phyloP scores from a whole-genome alignment of 2,797 vertebrate species.

The Choloepus didactylus region DNA sequence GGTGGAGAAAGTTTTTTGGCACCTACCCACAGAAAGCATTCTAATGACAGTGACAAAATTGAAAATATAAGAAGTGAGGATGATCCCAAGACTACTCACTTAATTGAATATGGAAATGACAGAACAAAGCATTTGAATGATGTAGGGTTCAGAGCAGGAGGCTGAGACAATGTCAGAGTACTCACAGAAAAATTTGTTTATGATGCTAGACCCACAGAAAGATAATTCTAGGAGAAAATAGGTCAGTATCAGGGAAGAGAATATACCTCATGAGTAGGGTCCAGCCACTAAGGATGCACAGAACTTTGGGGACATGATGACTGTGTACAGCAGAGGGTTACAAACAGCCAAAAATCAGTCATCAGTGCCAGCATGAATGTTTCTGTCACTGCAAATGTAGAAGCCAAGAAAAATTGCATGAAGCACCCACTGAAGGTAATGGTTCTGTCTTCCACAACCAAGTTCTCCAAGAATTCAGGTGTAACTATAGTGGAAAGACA shows the following conservation, averaged over 20 bases:
- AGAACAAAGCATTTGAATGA: background rate
- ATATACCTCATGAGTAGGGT: background rate
- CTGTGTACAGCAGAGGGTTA: background rate
- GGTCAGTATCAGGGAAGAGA: background rate
- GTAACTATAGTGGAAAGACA: background rate
- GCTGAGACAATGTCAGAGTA: background rate
- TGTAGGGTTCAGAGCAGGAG: background rate
- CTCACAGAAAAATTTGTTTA: slow-evolving; percentile 27
- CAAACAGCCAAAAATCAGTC: background rate
- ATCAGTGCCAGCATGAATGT: background rate
- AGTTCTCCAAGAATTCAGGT: slow-evolving; percentile 7
- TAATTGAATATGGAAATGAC: background rate
- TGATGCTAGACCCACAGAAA: slow-evolving; percentile 15
- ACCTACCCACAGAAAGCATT: background rate
- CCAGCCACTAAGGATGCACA: background rate
- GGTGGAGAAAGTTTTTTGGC: slow-evolving; percentile 54
- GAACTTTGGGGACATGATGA: background rate
- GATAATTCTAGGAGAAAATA: slow-evolving; percentile 4
- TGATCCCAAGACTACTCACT: background rate
- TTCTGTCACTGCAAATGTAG: background rate
- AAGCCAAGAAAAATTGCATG: background rate
- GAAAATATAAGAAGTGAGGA: background rate
- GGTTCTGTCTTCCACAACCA: slow-evolving; percentile 35
- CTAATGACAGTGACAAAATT: slow-evolving; percentile 27
- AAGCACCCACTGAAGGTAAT: background rate